Conservation (phyloP, 2,113 vertebrate genomes). For the Aramus guarauna region DNA sequence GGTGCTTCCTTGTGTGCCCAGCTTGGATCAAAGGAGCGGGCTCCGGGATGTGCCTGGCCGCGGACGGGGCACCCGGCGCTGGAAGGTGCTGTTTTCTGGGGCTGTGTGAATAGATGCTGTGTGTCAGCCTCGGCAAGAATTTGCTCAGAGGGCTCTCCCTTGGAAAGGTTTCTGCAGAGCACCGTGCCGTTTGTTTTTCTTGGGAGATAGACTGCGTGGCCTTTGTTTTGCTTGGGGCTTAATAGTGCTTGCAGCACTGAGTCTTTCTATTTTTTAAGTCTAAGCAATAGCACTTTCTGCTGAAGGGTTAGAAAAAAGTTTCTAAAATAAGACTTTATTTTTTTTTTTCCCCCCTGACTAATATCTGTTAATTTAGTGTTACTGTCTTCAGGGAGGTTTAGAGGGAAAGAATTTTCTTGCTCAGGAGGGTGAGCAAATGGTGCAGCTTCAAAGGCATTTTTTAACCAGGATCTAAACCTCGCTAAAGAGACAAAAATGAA, state of each 20-base stretch:
- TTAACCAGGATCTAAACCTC: neutral
- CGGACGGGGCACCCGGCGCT: rapidly evolving
- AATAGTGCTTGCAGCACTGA: neutral
- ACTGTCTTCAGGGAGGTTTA: neutral
- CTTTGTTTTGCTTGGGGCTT: neutral
- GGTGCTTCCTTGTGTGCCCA: slow-evolving; percentile 41
- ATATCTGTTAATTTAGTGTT: neutral
- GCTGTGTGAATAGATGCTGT: neutral
- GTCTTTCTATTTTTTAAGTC: neutral
- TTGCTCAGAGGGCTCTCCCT: neutral
- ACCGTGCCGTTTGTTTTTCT: neutral
- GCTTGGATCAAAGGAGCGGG: neutral
- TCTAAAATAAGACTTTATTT: neutral
- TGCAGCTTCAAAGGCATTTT: slow-evolving; percentile 26
- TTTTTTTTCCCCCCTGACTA: neutral
- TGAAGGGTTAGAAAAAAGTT: neutral
- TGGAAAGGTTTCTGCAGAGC: neutral
- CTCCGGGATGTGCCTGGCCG: neutral
- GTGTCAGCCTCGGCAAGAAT: neutral
- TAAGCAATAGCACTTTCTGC: neutral
- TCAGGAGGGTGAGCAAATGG: neutral
- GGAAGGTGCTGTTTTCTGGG: neutral
- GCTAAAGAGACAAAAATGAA: neutral
- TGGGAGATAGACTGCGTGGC: neutral
- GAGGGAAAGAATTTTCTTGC: neutral